These are phyloP conservation scores for Lynx canadensis DNA, from an alignment of 2,113 vertebrate species.

Conservation along the genomic window DNA sequence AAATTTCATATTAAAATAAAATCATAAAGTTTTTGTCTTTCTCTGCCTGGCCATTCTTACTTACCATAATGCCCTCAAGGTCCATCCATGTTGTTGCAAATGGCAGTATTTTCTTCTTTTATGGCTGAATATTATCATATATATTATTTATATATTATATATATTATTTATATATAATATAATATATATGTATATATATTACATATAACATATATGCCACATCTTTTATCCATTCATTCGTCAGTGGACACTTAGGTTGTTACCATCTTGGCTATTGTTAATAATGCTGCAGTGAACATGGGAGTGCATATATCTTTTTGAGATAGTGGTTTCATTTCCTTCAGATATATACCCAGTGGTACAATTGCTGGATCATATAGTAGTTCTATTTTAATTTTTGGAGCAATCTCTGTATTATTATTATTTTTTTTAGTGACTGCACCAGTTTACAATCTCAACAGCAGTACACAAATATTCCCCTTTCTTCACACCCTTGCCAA, in stretches of 20 bases:
- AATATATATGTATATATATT: too few relatives aligned
- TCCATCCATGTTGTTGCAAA: background rate
- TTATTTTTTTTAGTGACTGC: background rate
- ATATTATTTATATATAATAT: too few relatives aligned
- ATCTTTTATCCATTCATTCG: background rate
- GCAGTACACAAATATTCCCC: background rate
- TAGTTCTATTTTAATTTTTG: conserved; percentile 29
- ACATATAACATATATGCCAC: too few relatives aligned
- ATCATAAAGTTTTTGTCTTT: background rate
- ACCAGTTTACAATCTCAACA: background rate
- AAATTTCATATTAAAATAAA: background rate
- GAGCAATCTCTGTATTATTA: background rate
- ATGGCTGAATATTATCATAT: background rate
- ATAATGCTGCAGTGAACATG: background rate
- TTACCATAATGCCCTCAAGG: background rate
- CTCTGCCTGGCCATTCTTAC: background rate
- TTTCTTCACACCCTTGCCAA: background rate
- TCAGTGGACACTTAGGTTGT: background rate
- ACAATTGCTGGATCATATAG: background rate
- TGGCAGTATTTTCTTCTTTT: background rate
- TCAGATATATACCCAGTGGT: background rate
- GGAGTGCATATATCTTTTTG: background rate
- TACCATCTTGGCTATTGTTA: background rate
- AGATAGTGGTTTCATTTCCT: background rate
- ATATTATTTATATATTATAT: too few relatives aligned